Evolutionary conservation across 2,888 invertebrate species (phyloP), one percentile per base, ranked within the genome.

Genomic region (Neoscelio sp.): DNA sequence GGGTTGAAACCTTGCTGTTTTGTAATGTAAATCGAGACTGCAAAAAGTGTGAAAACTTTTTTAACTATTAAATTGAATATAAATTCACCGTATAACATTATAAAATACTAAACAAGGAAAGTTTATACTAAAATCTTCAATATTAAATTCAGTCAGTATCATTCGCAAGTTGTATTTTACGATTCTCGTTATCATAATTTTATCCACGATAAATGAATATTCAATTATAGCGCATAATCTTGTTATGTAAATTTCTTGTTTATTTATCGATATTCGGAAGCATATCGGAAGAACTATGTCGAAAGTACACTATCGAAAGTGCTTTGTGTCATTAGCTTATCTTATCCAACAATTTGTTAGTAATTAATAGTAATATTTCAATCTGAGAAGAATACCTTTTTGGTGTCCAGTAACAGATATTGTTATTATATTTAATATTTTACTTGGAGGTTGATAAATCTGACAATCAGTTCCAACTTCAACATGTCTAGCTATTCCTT

Each of bases 131-230:
- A 35, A 35, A 33, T 10, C 33, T 13, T 0, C 13, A 7, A 2
- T 7, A 35, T 4, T 28, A 28, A 48, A 48, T 48, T 17, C 28
- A 48, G 23, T 10, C 8, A 10, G 28, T 15, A 30, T 12, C 10
- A 17, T n/a, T 38, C 18, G 5, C 13, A 6, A 13, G 2, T 13
- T 13, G 17, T 17, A 12, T 30, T 60, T 60, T 44, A 33, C 6
- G 20, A 18, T 13, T 23, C 28, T 12, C 20, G 58, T 44, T 60
- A 60, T 28, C 42, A 42, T 30, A 28, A 30, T 30, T 44, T 60
- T 46, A 62, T 46, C 62, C 1, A 23, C 35, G 15, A 33, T 60
- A 23, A 62, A 62, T 48, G 62, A 48, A 46, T 62, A 62, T 62
- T 62, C 46, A 62, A 48, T 62, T 35, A 46, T 23, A 60, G 20